phyloP scores from a whole-genome alignment of 92 coral and sea anemone genomes.

The Epizoanthus scotinus region DNA sequence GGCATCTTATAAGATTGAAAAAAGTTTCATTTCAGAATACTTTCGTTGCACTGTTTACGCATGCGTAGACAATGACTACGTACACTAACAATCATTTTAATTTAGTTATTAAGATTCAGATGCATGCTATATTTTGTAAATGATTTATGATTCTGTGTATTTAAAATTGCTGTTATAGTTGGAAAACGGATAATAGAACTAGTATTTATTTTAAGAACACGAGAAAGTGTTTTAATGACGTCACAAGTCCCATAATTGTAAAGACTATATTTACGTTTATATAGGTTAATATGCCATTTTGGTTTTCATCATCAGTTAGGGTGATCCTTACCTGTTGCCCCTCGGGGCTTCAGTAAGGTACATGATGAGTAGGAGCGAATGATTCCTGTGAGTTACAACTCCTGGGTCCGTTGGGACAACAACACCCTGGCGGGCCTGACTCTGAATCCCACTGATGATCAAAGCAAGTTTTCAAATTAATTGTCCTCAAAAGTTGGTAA shows the following conservation, averaged over 20 bases:
- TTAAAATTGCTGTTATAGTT: too few species aligned
- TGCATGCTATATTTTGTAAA: too few species aligned
- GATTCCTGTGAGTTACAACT: constrained; percentile 83
- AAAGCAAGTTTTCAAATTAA: background rate
- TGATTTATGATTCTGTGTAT: too few species aligned
- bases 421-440: constrained; percentile 61
- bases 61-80: too few species aligned
- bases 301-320: constrained; percentile 75
- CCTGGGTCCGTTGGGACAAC: constrained; percentile 66
- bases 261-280: background rate
- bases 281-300: accelerated
- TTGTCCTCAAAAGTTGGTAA: too few species aligned
- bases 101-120: too few species aligned
- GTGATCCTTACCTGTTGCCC: constrained; percentile 99
- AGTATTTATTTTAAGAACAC: background rate
- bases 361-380: constrained; percentile 85
- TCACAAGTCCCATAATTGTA: constrained; percentile 10
- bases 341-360: constrained; percentile 93
- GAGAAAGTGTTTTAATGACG: background rate
- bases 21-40: too few species aligned
- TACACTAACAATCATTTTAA: too few species aligned
- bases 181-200: background rate
- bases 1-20: too few species aligned
- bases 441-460: constrained; percentile 84
- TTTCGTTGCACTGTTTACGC: too few species aligned